Evolutionary conservation across 1,140 invertebrate species (phyloP).

Genomic region (Drosophila auraria): DNA sequence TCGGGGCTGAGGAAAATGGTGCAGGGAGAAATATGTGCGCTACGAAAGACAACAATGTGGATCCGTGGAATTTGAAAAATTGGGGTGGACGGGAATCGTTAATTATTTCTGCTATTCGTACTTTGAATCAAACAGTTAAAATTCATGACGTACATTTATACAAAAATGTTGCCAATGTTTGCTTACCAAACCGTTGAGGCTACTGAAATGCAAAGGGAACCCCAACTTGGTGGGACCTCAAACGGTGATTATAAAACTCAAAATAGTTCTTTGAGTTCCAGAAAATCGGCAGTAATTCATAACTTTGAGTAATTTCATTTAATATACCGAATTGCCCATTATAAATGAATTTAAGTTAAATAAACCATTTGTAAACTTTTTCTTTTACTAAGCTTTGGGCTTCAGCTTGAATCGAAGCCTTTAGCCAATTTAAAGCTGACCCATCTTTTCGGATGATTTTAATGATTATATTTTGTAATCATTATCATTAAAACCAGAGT

Average conservation of each 20-base stretch:
- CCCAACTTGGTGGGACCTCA: not conserved
- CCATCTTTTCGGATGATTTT: not conserved
- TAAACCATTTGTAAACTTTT: too few relatives aligned
- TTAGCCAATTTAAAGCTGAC: not conserved
- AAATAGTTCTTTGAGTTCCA: too few relatives aligned
- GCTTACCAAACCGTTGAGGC: not conserved
- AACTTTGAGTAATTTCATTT: not conserved
- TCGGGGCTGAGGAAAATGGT: constrained; percentile 19
- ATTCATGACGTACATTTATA: not conserved
- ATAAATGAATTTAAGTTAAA: not conserved
- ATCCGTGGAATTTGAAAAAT: constrained; percentile 2
- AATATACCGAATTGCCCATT: not conserved
- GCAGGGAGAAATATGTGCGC: constrained; percentile 8
- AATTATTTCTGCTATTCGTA: constrained; percentile 3
- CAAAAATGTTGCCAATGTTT: not conserved
- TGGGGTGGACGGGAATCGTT: not conserved
- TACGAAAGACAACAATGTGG: constrained; percentile 12
- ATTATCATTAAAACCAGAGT: constrained; percentile 12
- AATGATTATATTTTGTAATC: constrained; percentile 19
- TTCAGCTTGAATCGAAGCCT: not conserved
- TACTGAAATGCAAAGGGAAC: not conserved
- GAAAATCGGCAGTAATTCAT: not conserved
- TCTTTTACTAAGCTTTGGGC: not conserved
- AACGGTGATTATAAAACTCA: too few relatives aligned
- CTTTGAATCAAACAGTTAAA: constrained; percentile 4